A percentile compares a stretch with the other conserved stretches of the same genome.
Evolutionary conservation across 2,113 vertebrate species (phyloP).

Genomic region (Tursiops truncatus): DNA sequence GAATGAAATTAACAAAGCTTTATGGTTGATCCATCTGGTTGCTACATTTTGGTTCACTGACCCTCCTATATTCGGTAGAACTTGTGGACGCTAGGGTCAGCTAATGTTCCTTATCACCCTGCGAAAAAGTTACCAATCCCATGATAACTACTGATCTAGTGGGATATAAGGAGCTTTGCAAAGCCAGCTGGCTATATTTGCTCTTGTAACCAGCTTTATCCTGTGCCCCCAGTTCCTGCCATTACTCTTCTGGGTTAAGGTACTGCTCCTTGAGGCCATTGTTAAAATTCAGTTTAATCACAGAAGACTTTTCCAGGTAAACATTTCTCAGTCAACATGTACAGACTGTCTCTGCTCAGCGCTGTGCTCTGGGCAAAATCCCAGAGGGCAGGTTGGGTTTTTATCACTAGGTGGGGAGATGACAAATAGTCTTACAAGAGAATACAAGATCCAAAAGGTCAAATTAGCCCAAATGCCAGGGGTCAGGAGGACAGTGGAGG

Average conservation of each 20-base stretch:
- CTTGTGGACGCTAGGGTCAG: background rate
- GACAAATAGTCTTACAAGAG: background rate
- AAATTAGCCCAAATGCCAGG: background rate
- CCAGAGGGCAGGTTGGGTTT: background rate
- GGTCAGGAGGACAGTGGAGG: background rate
- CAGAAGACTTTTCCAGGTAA: background rate
- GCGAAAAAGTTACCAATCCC: background rate
- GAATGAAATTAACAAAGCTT: background rate
- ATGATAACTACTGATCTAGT: background rate
- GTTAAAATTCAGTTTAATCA: background rate
- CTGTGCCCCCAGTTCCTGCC: background rate
- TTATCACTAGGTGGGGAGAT: background rate
- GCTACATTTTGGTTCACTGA: background rate
- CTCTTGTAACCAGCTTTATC: background rate
- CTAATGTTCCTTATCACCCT: background rate
- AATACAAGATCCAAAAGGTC: background rate
- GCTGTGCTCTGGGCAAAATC: background rate
- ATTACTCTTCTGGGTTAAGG: background rate
- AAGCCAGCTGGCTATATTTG: background rate
- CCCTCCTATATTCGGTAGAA: background rate
- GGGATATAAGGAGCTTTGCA: background rate
- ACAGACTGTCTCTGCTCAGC: background rate
- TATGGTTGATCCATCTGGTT: background rate
- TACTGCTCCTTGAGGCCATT: background rate
- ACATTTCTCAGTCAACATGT: background rate